Conservation (phyloP, 1,140 invertebrate species). For the Rhynchophorus ferrugineus region DNA sequence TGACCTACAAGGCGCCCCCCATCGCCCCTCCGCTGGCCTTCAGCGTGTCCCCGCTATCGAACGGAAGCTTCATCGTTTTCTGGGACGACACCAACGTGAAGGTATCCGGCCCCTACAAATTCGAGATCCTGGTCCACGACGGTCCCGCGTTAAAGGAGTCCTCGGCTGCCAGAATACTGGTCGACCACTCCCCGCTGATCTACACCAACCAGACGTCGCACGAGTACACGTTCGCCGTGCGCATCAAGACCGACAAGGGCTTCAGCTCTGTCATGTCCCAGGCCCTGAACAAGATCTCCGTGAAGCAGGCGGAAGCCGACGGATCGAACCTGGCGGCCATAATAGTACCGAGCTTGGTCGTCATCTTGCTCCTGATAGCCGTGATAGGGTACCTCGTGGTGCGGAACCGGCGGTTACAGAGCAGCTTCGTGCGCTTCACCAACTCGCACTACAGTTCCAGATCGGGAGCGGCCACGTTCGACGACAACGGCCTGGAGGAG, state of each 20-base stretch:
- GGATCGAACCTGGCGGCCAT: conserved; percentile 19
- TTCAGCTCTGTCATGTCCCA: conserved; percentile 59
- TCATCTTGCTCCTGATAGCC: conserved; percentile 47
- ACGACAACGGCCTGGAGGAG: conserved; percentile 64
- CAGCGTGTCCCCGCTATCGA: conserved; percentile 45
- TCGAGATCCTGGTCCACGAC: conserved; percentile 56
- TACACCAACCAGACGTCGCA: conserved; percentile 45
- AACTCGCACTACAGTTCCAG: conserved; percentile 81
- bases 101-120: conserved; percentile 36
- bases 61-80: conserved; percentile 53
- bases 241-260: conserved; percentile 53
- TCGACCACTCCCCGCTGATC: conserved; percentile 49
- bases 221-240: conserved; percentile 58
- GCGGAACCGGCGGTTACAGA: conserved; percentile 65
- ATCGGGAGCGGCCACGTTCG: conserved; percentile 77
- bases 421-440: conserved; percentile 72
- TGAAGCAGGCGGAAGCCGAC: conserved; percentile 17
- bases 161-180: conserved; percentile 43
- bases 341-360: conserved; percentile 31
- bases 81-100: conserved; percentile 48
- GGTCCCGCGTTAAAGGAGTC: conserved; percentile 47
- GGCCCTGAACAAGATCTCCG: conserved; percentile 13
- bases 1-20: conserved; percentile 48
- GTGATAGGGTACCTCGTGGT: conserved; percentile 55
- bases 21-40: conserved; percentile 60